Conservation (phyloP, 1,140 invertebrate genomes). For the Triops longicaudatus region DNA sequence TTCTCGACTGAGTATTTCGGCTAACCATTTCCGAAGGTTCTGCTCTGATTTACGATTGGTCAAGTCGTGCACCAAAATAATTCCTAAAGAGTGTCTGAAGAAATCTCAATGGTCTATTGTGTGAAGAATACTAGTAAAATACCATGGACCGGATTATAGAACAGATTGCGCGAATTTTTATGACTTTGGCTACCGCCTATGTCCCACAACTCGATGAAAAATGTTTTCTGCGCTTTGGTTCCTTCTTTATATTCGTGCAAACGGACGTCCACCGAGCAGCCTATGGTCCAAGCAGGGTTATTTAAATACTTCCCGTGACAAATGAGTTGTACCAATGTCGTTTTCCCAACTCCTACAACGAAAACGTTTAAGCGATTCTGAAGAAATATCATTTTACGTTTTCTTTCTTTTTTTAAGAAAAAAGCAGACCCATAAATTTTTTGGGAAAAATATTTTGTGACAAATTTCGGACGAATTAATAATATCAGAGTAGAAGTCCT, state of each 20-base stretch:
- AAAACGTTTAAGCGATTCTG: constrained; percentile 23
- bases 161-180: constrained; percentile 80
- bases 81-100: constrained; percentile 49
- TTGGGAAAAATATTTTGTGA: constrained; percentile 12
- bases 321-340: constrained; percentile 83
- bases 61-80: constrained; percentile 91
- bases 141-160: constrained; percentile 90
- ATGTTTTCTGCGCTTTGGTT: constrained; percentile 74
- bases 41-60: constrained; percentile 92
- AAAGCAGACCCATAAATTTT: constrained; percentile 13
- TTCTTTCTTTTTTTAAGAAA: constrained; percentile 4
- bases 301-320: constrained; percentile 73
- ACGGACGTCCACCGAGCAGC: constrained; percentile 90
- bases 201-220: constrained; percentile 93
- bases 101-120: background rate
- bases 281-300: constrained; percentile 87
- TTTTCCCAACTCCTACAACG: constrained; percentile 80
- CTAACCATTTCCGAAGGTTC: constrained; percentile 85
- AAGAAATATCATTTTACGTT: constrained; percentile 10
- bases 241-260: constrained; percentile 92
- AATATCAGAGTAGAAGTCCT: background rate
- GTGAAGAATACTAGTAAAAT: constrained; percentile 33
- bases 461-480: background rate
- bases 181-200: constrained; percentile 88
- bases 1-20: constrained; percentile 74